Percentiles rank a stretch among this genome's conserved stretches.
These are phyloP conservation scores for Probosciger aterrimus DNA, from an alignment of 2,113 vertebrate species.

Conservation along the genomic window DNA sequence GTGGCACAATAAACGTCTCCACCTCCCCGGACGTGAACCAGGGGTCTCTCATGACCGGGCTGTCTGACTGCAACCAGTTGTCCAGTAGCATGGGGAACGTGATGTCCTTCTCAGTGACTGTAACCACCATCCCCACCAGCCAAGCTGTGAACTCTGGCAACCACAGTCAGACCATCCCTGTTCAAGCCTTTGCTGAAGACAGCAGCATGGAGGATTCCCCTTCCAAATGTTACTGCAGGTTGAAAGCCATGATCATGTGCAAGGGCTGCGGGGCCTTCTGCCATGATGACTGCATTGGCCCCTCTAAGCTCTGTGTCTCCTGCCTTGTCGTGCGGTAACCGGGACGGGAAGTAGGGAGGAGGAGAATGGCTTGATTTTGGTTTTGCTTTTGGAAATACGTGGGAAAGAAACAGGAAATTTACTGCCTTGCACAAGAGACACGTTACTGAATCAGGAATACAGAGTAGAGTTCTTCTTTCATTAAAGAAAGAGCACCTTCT, in stretches of 20 bases:
- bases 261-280: slow-evolving; percentile 97
- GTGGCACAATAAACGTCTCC: slow-evolving; percentile 90
- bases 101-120: slow-evolving; percentile 97
- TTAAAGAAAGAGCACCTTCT: slow-evolving; percentile 79
- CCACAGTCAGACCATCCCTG: slow-evolving; percentile 79
- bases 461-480: slow-evolving; percentile 61
- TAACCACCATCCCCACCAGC: slow-evolving; percentile 89
- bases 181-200: slow-evolving; percentile 84
- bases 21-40: slow-evolving; percentile 80
- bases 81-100: slow-evolving; percentile 81
- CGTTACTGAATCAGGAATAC: slow-evolving; percentile 69
- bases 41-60: slow-evolving; percentile 48
- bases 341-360: neutral
- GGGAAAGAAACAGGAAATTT: slow-evolving; percentile 58
- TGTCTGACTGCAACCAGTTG: slow-evolving; percentile 64
- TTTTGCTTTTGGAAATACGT: neutral
- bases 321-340: slow-evolving; percentile 93
- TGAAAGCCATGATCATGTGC: slow-evolving; percentile 99
- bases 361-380: neutral
- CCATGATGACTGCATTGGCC: slow-evolving; percentile 97
- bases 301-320: slow-evolving; percentile 96
- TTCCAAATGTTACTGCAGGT: slow-evolving; percentile 94
- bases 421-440: slow-evolving; percentile 67
- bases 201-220: slow-evolving; percentile 82
- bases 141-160: slow-evolving; percentile 67